A percentile compares a stretch with the other conserved stretches of the same genome.
phyloP scores from a whole-genome alignment of 1,140 invertebrate genomes.

The Nylanderia fulva region DNA sequence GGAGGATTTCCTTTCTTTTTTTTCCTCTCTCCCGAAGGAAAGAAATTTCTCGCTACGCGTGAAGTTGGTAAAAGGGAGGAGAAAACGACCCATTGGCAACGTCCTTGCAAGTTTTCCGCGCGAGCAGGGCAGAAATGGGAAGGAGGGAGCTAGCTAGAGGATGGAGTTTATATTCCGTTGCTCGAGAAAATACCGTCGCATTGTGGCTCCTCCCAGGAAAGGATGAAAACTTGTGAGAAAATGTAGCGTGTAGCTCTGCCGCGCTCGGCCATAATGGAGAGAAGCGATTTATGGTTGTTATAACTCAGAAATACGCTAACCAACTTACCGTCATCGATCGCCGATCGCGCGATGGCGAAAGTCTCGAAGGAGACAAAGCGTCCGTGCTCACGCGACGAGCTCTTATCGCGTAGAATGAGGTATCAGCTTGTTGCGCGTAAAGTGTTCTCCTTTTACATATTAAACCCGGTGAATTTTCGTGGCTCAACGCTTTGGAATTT shows the following conservation, averaged over 20 bases:
- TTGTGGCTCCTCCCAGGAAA: conserved; percentile 50
- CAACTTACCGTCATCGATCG: conserved; percentile 54
- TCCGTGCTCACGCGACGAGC: conserved; percentile 10
- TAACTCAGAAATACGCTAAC: conserved; percentile 68
- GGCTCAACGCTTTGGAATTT: background rate
- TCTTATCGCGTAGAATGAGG: background rate
- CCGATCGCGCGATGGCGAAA: conserved; percentile 9
- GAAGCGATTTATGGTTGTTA: conserved; percentile 57
- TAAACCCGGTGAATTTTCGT: background rate
- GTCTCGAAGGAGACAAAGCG: conserved; percentile 47
- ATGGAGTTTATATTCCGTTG: conserved; percentile 62
- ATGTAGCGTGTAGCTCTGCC: conserved; percentile 29
- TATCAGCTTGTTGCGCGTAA: background rate
- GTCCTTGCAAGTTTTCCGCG: conserved; percentile 34
- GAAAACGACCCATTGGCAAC: conserved; percentile 65
- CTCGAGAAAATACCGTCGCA: conserved; percentile 67
- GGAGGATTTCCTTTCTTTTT: conserved; percentile 64
- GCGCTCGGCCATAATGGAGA: conserved; percentile 31
- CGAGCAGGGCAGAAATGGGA: conserved; percentile 1
- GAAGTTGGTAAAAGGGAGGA: conserved; percentile 49
- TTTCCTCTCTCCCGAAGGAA: conserved; percentile 45
- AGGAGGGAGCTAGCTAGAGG: background rate
- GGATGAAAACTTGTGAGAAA: conserved; percentile 55
- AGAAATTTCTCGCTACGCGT: conserved; percentile 63
- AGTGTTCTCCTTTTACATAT: background rate